Evolutionary conservation across 2,888 invertebrate genomes (phyloP).

Genomic region (Drosophila prostipennis): DNA sequence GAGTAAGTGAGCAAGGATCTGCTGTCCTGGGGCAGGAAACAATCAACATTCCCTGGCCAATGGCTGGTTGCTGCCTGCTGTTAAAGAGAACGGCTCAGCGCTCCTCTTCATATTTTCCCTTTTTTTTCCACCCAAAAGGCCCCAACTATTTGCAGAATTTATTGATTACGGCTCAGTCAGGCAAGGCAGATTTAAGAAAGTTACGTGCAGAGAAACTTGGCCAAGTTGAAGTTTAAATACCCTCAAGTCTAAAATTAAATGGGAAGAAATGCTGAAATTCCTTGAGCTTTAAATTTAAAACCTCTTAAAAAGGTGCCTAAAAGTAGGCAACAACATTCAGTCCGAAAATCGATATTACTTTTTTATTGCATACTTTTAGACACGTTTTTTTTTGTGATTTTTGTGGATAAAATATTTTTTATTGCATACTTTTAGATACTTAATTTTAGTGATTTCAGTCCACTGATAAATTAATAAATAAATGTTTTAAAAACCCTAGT

Average conservation of each 20-base stretch:
- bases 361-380: no score
- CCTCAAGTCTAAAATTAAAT: background rate
- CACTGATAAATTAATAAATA: no score
- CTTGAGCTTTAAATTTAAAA: no score
- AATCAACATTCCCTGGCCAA: conserved; percentile 36
- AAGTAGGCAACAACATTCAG: no score
- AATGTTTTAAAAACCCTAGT: no score
- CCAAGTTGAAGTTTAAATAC: background rate
- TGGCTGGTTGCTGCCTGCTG: conserved; percentile 7
- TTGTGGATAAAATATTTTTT: no score
- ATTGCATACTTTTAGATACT: no score
- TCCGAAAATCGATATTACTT: no score
- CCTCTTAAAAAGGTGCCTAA: no score
- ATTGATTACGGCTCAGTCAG: conserved; percentile 19
- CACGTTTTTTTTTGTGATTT: no score
- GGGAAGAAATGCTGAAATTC: no score
- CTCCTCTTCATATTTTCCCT: background rate
- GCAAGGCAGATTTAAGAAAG: conserved; percentile 11
- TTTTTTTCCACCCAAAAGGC: conserved; percentile 1
- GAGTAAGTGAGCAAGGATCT: conserved; percentile 6
- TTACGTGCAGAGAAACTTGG: background rate
- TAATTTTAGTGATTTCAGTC: no score
- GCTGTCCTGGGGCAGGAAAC: conserved; percentile 19
- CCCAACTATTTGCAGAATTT: conserved; percentile 28
- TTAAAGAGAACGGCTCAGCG: background rate